Evolutionary conservation across 2,113 vertebrate genomes (phyloP).

Genomic region (Stegastes partitus): DNA sequence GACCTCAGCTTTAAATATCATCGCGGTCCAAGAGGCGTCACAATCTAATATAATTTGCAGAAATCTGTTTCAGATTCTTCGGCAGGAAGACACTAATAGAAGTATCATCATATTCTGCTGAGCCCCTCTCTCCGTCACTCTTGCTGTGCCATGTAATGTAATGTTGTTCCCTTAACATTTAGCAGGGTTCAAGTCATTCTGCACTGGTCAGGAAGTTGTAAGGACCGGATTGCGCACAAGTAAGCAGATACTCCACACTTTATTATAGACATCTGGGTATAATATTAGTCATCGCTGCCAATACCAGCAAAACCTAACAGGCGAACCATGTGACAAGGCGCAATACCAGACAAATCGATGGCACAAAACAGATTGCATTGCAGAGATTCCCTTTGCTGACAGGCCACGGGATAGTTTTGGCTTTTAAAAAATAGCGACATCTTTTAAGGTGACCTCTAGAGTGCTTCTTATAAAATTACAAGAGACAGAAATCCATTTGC

Average conservation of each 20-base stretch:
- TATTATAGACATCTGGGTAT: conserved; percentile 88
- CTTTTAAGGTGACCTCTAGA: conserved; percentile 89
- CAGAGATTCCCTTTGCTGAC: conserved; percentile 85
- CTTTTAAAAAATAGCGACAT: conserved; percentile 87
- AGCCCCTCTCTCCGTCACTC: conserved; percentile 60
- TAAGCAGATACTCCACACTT: conserved; percentile 86
- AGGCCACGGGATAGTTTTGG: conserved; percentile 82
- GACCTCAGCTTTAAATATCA: neutral
- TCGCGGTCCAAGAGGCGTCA: conserved; percentile 6
- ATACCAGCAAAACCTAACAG: conserved; percentile 83
- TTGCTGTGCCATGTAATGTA: conserved; percentile 71
- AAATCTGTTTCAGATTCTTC: conserved; percentile 44
- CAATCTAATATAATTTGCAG: conserved; percentile 38
- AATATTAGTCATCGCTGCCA: conserved; percentile 88
- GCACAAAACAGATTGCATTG: conserved; percentile 87
- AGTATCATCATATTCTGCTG: conserved; percentile 80
- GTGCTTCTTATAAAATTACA: conserved; percentile 87
- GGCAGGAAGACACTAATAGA: conserved; percentile 70
- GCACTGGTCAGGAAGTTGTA: conserved; percentile 81
- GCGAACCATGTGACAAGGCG: conserved; percentile 82
- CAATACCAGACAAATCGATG: conserved; percentile 85
- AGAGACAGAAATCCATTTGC: conserved; percentile 89
- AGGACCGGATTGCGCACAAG: conserved; percentile 81
- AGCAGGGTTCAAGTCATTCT: conserved; percentile 81
- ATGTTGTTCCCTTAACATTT: conserved; percentile 84